Evolutionary conservation across 2,888 invertebrate genomes (phyloP), one percentile per base, ranked within the genome.

Genomic region (Galerucella nymphaeae): DNA sequence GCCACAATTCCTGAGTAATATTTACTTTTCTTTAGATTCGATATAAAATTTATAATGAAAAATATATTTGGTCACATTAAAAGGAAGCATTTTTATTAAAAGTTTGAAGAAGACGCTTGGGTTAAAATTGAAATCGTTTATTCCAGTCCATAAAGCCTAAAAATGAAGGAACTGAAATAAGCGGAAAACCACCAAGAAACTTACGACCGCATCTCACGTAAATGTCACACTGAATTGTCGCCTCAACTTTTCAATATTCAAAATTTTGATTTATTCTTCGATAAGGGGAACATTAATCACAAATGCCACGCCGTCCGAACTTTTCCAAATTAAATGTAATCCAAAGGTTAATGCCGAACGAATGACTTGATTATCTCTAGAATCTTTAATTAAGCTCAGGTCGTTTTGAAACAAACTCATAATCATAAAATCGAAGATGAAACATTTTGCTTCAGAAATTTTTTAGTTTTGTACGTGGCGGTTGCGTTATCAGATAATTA

Each of bases 391-490:
- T 70, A 73, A 70, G 63, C 66, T 38, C 41, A 62, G 61, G 62
- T 69, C 69, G 42, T 69, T 66, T 50, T 59, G 61, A 66, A 48
- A 61, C 70, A 63, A 62, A 69, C 55, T 70, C 66, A 66, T 70
- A 66, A 66, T 73, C 70, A 73, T 70, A 73, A 73, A 69, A 70
- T 70, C 66, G 73, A 67, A 73, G 67, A 73, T 73, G 70, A 73
- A 66, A 66, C 66, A 71, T 66, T 71, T 53, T 38, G 48, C 42
- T 48, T 63, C 48, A 9, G 57, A 62, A 66, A 62, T 57, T 71
- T 71, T 71, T 66, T 62, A 58, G 11, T 16, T 16, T n/a, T 10
- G 62, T 53, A 9, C 16, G 16, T n/a, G 41, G 23, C 10, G 55
- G 71, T 66, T 53, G 66, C 62, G 66, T 71, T 71, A 71, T 71